These are phyloP conservation scores for Mandrillus leucophaeus DNA, from an alignment of 2,113 vertebrate genomes.

Conservation along the genomic window DNA sequence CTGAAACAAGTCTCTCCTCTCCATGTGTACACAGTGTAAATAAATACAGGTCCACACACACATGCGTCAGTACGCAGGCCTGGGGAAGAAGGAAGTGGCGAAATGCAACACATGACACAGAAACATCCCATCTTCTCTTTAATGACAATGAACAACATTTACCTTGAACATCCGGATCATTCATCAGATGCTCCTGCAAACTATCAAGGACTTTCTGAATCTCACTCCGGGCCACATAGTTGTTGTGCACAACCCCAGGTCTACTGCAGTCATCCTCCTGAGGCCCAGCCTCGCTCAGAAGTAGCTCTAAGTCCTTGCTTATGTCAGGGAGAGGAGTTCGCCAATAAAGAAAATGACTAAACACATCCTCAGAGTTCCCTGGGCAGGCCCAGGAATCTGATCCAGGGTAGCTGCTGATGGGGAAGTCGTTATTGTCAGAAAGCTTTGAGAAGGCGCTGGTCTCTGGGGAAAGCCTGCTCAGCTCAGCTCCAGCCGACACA, in stretches of 20 bases:
- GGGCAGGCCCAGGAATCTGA: conserved; percentile 24
- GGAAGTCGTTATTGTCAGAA: not conserved
- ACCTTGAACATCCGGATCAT: conserved; percentile 93
- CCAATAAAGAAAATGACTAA: conserved; percentile 92
- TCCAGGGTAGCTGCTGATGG: not conserved
- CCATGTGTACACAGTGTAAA: fast-evolving
- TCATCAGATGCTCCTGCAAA: conserved; percentile 89
- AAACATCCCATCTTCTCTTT: not conserved
- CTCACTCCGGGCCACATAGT: conserved; percentile 87
- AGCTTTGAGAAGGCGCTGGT: not conserved
- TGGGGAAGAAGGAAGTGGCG: not conserved
- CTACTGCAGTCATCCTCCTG: conserved; percentile 47
- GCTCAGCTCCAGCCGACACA: not conserved
- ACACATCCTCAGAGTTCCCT: conserved; percentile 80
- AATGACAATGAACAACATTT: not conserved
- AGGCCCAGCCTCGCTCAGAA: conserved; percentile 80
- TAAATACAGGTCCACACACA: no score
- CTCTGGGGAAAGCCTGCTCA: conserved; percentile 14
- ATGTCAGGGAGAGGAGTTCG: conserved; percentile 91
- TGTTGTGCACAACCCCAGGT: conserved; percentile 65
- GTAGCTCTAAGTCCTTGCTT: conserved; percentile 89
- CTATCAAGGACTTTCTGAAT: conserved; percentile 92
- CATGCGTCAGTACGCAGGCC: fast-evolving
- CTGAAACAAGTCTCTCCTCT: not conserved
- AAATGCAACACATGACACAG: fast-evolving